Conservation (phyloP, 2,797 vertebrate species). For the Tarsius wallacei region DNA sequence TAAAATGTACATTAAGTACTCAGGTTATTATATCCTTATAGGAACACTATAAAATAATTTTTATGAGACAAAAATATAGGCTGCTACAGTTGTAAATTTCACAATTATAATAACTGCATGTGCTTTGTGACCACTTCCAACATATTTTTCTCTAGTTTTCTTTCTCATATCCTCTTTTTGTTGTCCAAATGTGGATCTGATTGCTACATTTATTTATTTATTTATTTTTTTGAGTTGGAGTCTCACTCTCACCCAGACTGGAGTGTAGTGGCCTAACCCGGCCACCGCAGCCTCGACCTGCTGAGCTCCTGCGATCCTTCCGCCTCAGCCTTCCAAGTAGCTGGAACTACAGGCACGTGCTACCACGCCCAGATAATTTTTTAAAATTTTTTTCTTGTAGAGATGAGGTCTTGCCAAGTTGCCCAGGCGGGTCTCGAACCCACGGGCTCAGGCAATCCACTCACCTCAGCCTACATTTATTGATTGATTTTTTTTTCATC, state of each 20-base stretch:
- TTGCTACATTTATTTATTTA: background rate
- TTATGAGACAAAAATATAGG: background rate
- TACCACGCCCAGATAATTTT: no score
- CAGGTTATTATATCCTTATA: background rate
- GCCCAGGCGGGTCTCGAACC: no score
- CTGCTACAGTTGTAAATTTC: background rate
- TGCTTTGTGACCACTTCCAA: background rate
- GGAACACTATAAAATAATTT: background rate
- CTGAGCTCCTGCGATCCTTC: no score
- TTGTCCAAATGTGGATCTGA: background rate
- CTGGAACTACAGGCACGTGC: no score
- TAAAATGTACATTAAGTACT: background rate
- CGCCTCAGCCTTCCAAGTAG: no score
- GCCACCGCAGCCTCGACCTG: no score
- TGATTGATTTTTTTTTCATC: background rate
- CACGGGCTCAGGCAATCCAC: no score
- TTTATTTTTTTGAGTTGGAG: no score
- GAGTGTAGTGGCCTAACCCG: no score
- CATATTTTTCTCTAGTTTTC: background rate
- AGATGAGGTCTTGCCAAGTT: no score
- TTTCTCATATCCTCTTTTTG: background rate
- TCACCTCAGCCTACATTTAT: background rate
- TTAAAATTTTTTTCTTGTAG: no score
- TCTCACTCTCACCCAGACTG: no score
- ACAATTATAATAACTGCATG: background rate